Evolutionary conservation across 1,140 invertebrate genomes (phyloP).

Genomic region (Gryllus bimaculatus): DNA sequence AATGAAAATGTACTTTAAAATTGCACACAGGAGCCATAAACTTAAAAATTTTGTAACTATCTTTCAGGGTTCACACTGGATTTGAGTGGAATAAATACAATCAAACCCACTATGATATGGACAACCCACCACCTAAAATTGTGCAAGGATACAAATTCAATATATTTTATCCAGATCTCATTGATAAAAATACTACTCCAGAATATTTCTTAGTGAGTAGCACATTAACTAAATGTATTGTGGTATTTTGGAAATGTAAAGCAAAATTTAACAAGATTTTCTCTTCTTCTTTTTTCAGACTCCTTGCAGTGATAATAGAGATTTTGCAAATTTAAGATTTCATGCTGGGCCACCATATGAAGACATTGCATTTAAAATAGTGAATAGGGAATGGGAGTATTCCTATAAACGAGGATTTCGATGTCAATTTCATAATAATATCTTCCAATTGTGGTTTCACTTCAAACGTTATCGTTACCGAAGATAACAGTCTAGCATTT

Average conservation of each 20-base stretch:
- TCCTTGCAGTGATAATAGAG: conserved; percentile 81
- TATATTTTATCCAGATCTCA: conserved; percentile 99
- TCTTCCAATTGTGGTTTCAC: conserved; percentile 99
- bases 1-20: conserved; percentile 23
- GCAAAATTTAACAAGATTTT: not conserved
- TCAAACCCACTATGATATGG: conserved; percentile 99
- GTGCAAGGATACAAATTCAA: conserved; percentile 99
- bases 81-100: conserved; percentile 99
- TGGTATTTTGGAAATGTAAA: not conserved
- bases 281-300: conserved; percentile 49
- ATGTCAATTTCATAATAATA: conserved; percentile 99
- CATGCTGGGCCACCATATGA: conserved; percentile 97
- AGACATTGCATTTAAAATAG: conserved; percentile 99
- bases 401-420: conserved; percentile 96
- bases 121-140: conserved; percentile 99
- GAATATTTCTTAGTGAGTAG: conserved; percentile 76
- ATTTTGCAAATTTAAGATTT: conserved; percentile 92
- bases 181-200: conserved; percentile 89
- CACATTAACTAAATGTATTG: not conserved
- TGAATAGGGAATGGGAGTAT: conserved; percentile 98
- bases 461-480: conserved; percentile 96
- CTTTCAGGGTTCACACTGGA: conserved; percentile 66
- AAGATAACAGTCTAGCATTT: conserved; percentile 45
- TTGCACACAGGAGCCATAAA: not conserved
- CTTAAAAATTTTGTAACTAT: not conserved